phyloP scores from a whole-genome alignment of 2,797 vertebrate genomes.

The Sebastes itinus region DNA sequence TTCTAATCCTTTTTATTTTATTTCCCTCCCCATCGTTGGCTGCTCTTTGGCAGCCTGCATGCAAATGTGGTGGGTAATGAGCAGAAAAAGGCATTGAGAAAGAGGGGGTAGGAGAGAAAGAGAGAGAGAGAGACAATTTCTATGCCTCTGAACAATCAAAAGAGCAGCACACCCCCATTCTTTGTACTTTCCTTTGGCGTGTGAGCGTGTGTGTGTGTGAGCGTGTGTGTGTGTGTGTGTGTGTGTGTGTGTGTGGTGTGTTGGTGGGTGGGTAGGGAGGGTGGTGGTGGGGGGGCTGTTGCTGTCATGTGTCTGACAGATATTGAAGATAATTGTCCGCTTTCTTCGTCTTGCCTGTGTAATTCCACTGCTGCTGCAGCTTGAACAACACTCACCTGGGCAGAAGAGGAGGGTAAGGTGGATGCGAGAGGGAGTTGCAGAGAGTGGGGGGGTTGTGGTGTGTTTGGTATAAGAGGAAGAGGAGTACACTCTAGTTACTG shows the following conservation, averaged over 20 bases:
- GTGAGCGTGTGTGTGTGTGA: constrained; percentile 30
- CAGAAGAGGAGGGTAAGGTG: constrained; percentile 64
- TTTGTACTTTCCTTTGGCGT: constrained; percentile 79
- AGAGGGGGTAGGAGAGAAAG: constrained; percentile 38
- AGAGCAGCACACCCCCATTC: constrained; percentile 78
- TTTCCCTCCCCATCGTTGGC: constrained; percentile 74
- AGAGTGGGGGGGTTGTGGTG: constrained; percentile 42
- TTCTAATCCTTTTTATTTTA: constrained; percentile 83
- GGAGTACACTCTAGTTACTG: constrained; percentile 41
- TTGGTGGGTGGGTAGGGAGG: constrained; percentile 41
- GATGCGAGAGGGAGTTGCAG: constrained; percentile 48
- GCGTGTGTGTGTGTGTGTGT: constrained; percentile 34
- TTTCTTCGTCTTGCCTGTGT: constrained; percentile 84
- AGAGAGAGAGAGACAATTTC: constrained; percentile 71
- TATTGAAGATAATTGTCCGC: constrained; percentile 88
- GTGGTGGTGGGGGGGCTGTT: constrained; percentile 37
- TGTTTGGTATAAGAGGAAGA: constrained; percentile 56
- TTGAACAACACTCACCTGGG: constrained; percentile 82
- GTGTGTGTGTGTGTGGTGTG: constrained; percentile 41
- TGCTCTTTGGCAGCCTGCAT: constrained; percentile 81
- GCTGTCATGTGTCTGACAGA: constrained; percentile 87
- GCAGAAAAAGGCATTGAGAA: constrained; percentile 76
- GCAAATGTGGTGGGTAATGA: constrained; percentile 84
- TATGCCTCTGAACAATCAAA: constrained; percentile 82
- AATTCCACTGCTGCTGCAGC: constrained; percentile 77